Conservation (phyloP, 1,140 invertebrate species). For the Leucophenga varia region DNA sequence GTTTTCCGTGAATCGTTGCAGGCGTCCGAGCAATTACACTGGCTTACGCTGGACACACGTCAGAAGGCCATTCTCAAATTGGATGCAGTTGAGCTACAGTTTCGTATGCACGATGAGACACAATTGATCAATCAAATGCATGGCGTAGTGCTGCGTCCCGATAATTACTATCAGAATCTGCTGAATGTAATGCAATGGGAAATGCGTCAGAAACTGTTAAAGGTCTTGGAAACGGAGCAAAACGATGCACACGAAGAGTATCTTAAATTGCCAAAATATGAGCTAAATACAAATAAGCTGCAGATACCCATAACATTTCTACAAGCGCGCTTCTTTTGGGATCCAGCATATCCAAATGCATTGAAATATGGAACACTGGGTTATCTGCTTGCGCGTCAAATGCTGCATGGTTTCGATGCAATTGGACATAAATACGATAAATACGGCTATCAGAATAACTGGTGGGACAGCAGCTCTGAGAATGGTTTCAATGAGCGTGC, state of each 20-base stretch:
- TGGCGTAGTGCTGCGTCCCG: slow-evolving; percentile 71
- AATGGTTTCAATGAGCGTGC: slow-evolving; percentile 80
- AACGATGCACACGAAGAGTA: slow-evolving; percentile 75
- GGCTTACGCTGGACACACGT: slow-evolving; percentile 84
- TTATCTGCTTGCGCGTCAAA: slow-evolving; percentile 90
- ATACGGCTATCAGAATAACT: slow-evolving; percentile 90
- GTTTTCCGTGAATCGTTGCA: slow-evolving; percentile 74
- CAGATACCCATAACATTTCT: slow-evolving; percentile 96
- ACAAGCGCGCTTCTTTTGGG: slow-evolving; percentile 77
- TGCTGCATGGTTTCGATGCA: slow-evolving; percentile 95
- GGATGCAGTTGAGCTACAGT: slow-evolving; percentile 77
- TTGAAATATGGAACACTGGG: slow-evolving; percentile 96
- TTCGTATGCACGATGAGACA: slow-evolving; percentile 84
- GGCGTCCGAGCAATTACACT: slow-evolving; percentile 61
- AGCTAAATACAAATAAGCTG: slow-evolving; percentile 94
- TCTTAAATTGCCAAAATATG: slow-evolving; percentile 65
- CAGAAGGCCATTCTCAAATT: slow-evolving; percentile 78
- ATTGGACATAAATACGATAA: slow-evolving; percentile 90
- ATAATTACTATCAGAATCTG: slow-evolving; percentile 90
- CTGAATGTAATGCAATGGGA: slow-evolving; percentile 77
- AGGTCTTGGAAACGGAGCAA: slow-evolving; percentile 82
- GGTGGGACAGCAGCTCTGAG: slow-evolving; percentile 96
- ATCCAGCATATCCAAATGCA: slow-evolving; percentile 88
- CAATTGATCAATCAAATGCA: slow-evolving; percentile 74
- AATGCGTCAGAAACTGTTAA: slow-evolving; percentile 76